These are phyloP conservation scores for Bambusicola thoracicus DNA, from an alignment of 2,113 vertebrate species.

Conservation along the genomic window DNA sequence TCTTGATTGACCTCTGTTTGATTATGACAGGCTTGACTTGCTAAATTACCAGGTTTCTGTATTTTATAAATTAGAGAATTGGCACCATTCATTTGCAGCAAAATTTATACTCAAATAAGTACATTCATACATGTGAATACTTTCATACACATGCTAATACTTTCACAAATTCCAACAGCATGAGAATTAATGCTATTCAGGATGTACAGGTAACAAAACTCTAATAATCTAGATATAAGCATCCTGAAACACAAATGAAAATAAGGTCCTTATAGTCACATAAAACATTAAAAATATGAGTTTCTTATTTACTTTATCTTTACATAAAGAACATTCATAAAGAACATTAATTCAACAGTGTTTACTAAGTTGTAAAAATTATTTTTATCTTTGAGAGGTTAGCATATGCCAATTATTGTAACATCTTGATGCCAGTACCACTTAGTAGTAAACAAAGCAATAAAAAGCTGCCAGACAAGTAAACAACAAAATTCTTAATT, in stretches of 20 bases:
- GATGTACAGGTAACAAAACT: neutral
- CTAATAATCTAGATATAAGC: neutral
- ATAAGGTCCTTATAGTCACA: neutral
- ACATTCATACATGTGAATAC: neutral
- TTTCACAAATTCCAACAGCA: neutral
- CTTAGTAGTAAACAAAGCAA: constrained; percentile 47
- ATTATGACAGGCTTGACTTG: neutral
- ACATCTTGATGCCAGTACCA: constrained; percentile 1
- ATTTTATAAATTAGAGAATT: neutral
- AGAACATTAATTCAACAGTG: constrained; percentile 4
- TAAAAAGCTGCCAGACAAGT: constrained; percentile 37
- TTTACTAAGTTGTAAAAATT: constrained; percentile 25
- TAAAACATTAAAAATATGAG: neutral
- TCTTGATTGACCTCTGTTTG: neutral
- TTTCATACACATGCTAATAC: neutral
- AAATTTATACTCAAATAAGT: neutral
- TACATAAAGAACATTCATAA: neutral
- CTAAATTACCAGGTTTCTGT: neutral
- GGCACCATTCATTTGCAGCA: neutral
- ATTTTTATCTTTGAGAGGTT: neutral
- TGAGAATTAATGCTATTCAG: neutral
- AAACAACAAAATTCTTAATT: constrained; percentile 21
- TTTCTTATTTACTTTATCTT: constrained; percentile 37
- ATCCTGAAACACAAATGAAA: neutral
- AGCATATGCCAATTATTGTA: constrained; percentile 40